Base-by-base conservation (phyloP, 1,140 invertebrate genomes). In the Teleogryllus occipitalis region DNA sequence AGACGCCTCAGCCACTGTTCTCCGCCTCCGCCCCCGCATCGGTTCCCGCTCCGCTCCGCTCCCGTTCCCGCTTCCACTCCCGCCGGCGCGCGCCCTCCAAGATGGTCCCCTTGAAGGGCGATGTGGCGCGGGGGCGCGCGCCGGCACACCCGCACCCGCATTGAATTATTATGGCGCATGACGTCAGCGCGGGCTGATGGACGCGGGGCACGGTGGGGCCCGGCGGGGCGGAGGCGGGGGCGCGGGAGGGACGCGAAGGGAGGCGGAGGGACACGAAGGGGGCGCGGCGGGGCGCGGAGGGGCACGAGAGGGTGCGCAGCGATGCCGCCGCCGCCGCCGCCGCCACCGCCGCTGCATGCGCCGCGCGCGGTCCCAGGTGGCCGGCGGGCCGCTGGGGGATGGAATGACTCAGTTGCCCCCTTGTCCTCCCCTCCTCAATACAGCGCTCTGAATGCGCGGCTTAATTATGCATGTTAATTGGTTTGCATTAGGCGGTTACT, bases 381-480 rank as follows among this genome's bases (percentile, higher is more conserved):
- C 77, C 76, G 46, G 76, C 46, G 76, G 76, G 46, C 76, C 47
- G 46, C 78, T 39, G 54, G 54, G 54, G 54, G 78, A 73, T 65
- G 49, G 65, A 65, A 78, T 78, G 77, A 78, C 49, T 78, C 77
- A n/a, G 27, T 22, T 39, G 27, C 77, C n/a, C 75, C 18, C 47
- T 47, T 74, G 54, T 80, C 80, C 76, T 27, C 74, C 74, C 18
- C 74, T 74, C 74, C 22, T 27, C 74, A 27, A 21, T 74, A 21
- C 74, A 74, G 76, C 15, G 22, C 73, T 78, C 79, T 81, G 77
- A 77, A 47, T 74, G 8, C 76, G 47, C 85, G 83, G 86, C 85
- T 87, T 86, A 86, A 87, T 87, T 87, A 87, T 86, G 83, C 85
- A 86, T 86, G 86, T 85, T 87, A 87, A 87, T 87, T 86, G 85